Evolutionary conservation across 1,140 invertebrate species (phyloP).

Genomic region (Diplogasteroides magnus): DNA sequence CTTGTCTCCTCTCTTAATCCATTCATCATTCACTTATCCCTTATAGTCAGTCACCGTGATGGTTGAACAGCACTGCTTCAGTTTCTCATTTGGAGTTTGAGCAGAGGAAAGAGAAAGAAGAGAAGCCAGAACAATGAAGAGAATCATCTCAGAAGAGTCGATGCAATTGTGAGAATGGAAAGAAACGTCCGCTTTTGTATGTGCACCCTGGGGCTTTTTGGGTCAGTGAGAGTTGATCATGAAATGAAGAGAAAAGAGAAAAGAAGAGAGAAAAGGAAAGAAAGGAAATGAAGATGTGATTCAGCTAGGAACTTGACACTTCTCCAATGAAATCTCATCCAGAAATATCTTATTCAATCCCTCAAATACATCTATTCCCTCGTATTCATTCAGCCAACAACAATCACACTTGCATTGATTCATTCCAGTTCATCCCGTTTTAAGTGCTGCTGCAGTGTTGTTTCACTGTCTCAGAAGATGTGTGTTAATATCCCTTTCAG

Average conservation of each 20-base stretch:
- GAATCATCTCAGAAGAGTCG: constrained; percentile 15
- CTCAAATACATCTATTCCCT: no score
- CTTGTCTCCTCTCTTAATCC: constrained; percentile 40
- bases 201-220: neutral
- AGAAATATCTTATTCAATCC: no score
- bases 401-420: no score
- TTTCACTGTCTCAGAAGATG: no score
- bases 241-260: neutral
- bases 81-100: constrained; percentile 46
- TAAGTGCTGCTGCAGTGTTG: no score
- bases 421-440: no score
- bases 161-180: neutral
- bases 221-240: neutral
- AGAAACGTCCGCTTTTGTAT: neutral
- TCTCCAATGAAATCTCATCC: neutral
- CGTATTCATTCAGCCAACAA: no score
- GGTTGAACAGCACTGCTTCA: constrained; percentile 49
- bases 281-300: neutral
- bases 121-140: constrained; percentile 2
- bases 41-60: constrained; percentile 17
- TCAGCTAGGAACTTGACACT: constrained; percentile 2
- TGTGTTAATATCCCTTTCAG: no score
- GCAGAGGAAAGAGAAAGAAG: constrained; percentile 15
- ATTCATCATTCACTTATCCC: neutral
- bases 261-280: neutral